These are phyloP conservation scores for Polyploca ridens DNA, from an alignment of 2,888 invertebrate genomes.

Conservation along the genomic window DNA sequence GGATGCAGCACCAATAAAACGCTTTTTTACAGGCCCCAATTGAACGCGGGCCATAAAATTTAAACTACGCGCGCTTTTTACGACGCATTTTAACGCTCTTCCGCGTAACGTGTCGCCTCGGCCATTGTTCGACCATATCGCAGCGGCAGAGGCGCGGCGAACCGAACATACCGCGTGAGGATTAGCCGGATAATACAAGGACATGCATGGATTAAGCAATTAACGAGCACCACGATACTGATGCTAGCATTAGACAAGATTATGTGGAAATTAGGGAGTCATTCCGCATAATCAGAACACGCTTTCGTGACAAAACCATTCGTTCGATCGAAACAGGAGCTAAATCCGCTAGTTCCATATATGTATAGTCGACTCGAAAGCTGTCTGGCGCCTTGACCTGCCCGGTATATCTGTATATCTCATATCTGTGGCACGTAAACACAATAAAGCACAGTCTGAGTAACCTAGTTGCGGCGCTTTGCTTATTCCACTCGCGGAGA, in stretches of 20 bases:
- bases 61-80: constrained; percentile 79
- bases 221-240: constrained; percentile 56
- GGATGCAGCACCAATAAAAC: constrained; percentile 81
- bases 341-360: constrained; percentile 70
- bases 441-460: constrained; percentile 78
- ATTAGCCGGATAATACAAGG: constrained; percentile 62
- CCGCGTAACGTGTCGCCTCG: constrained; percentile 65
- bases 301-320: constrained; percentile 61
- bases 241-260: constrained; percentile 60
- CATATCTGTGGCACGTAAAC: constrained; percentile 81
- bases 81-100: constrained; percentile 76
- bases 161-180: constrained; percentile 36
- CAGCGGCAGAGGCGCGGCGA: constrained; percentile 34
- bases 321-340: constrained; percentile 62
- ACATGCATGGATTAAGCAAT: constrained; percentile 71
- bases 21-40: constrained; percentile 81
- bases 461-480: constrained; percentile 77
- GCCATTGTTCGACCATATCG: constrained; percentile 61
- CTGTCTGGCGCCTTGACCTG: constrained; percentile 80
- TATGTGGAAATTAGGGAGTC: constrained; percentile 68
- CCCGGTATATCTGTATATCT: constrained; percentile 70
- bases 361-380: constrained; percentile 73
- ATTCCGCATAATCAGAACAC: constrained; percentile 58
- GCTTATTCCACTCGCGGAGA: constrained; percentile 66
- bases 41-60: constrained; percentile 80